Evolutionary conservation across 2,113 vertebrate genomes (phyloP).

Genomic region (Sapayoa aenigma): DNA sequence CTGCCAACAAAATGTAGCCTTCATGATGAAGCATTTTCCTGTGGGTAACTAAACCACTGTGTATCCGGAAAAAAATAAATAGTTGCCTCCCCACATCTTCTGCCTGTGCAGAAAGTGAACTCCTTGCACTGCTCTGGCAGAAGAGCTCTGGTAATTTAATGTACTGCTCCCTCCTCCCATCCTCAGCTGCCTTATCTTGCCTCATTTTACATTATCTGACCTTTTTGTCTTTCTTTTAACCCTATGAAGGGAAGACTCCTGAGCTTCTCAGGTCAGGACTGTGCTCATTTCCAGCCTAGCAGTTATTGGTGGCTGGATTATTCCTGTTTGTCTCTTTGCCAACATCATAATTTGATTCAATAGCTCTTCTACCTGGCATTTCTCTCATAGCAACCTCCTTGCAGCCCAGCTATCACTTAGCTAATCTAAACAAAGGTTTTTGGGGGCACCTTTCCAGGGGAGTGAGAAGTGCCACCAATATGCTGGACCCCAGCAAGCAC

Average conservation of each 20-base stretch:
- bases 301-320: neutral
- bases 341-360: conserved; percentile 9
- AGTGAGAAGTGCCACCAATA: neutral
- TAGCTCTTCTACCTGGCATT: conserved; percentile 26
- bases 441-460: neutral
- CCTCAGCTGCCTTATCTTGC: neutral
- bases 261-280: neutral
- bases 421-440: neutral
- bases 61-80: conserved; percentile 6
- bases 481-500: neutral
- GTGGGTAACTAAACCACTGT: neutral
- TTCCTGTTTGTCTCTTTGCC: neutral
- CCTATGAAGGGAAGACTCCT: neutral
- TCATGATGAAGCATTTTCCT: conserved; percentile 34
- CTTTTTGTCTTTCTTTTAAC: neutral
- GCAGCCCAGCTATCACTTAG: neutral
- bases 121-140: neutral
- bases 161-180: neutral
- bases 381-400: conserved; percentile 10
- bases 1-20: neutral
- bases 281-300: neutral
- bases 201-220: neutral
- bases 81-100: neutral
- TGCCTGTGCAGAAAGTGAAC: neutral
- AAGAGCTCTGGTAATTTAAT: neutral